Percentiles rank a stretch among this genome's conserved stretches.
Evolutionary conservation across 37 sponge, comb jelly and placozoan genomes (phyloP).

Genomic region (Tethya wilhelma): DNA sequence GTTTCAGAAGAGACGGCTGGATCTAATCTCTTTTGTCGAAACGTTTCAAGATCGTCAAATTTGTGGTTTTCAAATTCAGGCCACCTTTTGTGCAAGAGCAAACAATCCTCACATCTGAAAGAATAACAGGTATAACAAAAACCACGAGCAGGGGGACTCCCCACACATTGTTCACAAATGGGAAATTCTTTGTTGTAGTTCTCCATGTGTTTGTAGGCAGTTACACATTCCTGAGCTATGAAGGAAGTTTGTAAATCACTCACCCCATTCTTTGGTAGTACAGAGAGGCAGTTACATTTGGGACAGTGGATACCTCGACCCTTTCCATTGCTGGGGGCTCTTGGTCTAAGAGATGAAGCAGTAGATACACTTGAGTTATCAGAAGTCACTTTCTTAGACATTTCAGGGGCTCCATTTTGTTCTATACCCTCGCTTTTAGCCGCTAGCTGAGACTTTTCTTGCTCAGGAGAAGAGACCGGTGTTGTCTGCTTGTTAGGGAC

Average conservation of each 20-base stretch:
- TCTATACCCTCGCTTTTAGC: too few species aligned
- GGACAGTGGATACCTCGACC: too few species aligned
- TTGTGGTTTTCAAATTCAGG: constrained; percentile 1
- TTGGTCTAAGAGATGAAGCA: too few species aligned
- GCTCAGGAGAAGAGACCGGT: neutral
- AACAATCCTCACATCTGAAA: neutral
- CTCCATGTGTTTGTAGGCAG: neutral
- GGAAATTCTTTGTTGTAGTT: neutral
- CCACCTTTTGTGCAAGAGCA: neutral
- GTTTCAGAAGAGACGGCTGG: too few species aligned
- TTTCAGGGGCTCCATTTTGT: too few species aligned
- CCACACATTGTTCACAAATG: constrained; percentile 9
- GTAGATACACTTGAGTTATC: too few species aligned
- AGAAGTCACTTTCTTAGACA: too few species aligned
- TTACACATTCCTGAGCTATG: too few species aligned
- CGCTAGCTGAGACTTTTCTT: neutral
- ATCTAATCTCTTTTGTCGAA: too few species aligned
- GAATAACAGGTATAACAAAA: neutral
- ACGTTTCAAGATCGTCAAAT: neutral
- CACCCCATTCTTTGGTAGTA: neutral
- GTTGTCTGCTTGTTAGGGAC: too few species aligned
- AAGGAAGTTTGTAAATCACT: neutral
- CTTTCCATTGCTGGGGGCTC: too few species aligned
- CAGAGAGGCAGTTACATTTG: neutral
- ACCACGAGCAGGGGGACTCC: neutral